Base-by-base conservation (phyloP, 2,888 invertebrate genomes). In the Punctoribates punctum region DNA sequence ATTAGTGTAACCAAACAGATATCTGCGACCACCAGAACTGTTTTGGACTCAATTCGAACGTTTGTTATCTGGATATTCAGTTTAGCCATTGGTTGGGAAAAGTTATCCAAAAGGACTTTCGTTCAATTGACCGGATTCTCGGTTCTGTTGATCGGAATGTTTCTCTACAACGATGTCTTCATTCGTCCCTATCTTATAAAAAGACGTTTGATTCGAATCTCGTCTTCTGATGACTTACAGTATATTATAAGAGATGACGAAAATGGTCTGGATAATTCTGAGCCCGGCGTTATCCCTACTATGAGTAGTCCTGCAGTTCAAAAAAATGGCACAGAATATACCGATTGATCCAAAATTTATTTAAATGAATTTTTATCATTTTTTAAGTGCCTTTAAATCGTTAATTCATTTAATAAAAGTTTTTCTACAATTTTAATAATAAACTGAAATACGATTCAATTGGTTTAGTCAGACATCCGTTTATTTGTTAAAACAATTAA, bases 1-100 rank as follows among this genome's bases (percentile, higher is more conserved):
- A 89, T 96, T 79, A 92, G 91, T 82, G 92, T 97, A 4, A 94
- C 95, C 0, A 96, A 96, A 85, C 93, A 95, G 84, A 88, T 95
- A 82, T 95, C 93, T 1, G 95, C 96, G 0, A 94, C 94, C 0
- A 93, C 93, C 2, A 87, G 95, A 79, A 92, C 94, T 90, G 91
- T 96, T 15, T 86, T 95, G 70, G 95, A 96, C 83, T 91, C 91
- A 74, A 87, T 93, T n/a, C 87, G 96, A 79, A 94, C 94, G 0
- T 86, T 96, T 67, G 88, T 95, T n/a, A 92, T 96, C 81, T 98
- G 96, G 96, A 85, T 88, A 77, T 88, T 92, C 74, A 91, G 92
- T 0, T 85, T 97, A 65, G 84, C 86, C 0, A 86, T 95, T 46
- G 82, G 87, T 51, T 93, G 92, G 90, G 94, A 97, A 85, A 81